These are phyloP conservation scores for Tetramorium alpestre DNA, from an alignment of 1,140 invertebrate genomes.

Conservation along the genomic window DNA sequence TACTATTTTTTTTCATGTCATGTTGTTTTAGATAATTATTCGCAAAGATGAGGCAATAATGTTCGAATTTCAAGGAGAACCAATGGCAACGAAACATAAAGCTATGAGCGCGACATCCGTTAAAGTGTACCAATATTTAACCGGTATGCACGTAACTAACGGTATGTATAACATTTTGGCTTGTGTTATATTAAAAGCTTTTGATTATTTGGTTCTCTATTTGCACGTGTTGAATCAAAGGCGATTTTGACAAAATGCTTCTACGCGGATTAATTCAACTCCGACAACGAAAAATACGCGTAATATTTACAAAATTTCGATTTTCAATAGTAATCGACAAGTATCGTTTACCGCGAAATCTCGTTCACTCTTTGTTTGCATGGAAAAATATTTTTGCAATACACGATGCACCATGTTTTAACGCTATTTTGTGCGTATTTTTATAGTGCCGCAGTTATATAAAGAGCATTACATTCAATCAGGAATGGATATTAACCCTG, in stretches of 20 bases:
- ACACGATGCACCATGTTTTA: constrained; percentile 4
- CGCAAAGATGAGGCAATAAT: constrained; percentile 53
- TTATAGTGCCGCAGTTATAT: constrained; percentile 8
- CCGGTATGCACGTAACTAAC: background rate
- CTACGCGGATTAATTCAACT: constrained; percentile 22
- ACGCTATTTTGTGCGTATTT: constrained; percentile 29
- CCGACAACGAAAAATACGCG: constrained; percentile 4
- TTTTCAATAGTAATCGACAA: constrained; percentile 46
- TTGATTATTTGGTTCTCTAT: constrained; percentile 48
- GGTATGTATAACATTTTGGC: constrained; percentile 51
- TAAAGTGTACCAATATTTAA: constrained; percentile 68
- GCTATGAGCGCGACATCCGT: constrained; percentile 66
- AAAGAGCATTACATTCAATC: constrained; percentile 35
- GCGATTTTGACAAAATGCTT: constrained; percentile 39
- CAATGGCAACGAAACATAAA: constrained; percentile 64
- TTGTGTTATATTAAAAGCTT: constrained; percentile 43
- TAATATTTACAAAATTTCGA: constrained; percentile 48
- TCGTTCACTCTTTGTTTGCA: constrained; percentile 25
- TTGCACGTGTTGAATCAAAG: constrained; percentile 36
- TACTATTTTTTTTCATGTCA: background rate
- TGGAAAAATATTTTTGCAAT: constrained; percentile 23
- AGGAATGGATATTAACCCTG: constrained; percentile 42
- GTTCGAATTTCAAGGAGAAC: constrained; percentile 66
- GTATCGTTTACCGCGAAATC: constrained; percentile 32
- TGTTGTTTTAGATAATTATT: constrained; percentile 66